A percentile compares a stretch with the other conserved stretches of the same genome.
Evolutionary conservation across 2,888 invertebrate genomes (phyloP).

Genomic region (Cephus pulcher): DNA sequence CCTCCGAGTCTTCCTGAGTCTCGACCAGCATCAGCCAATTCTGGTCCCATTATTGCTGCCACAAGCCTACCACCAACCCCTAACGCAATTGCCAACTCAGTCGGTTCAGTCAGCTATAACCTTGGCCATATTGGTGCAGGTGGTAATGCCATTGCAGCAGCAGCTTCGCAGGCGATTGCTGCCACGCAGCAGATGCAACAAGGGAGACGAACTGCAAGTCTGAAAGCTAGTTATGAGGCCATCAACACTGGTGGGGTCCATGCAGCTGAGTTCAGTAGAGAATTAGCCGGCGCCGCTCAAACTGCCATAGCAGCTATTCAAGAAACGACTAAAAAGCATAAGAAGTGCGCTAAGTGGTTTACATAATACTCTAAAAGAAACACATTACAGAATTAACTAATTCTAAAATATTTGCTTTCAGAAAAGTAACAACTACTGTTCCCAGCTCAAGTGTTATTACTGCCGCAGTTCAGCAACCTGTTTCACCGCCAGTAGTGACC

Average conservation of each 20-base stretch:
- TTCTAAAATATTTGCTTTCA: conserved; percentile 26
- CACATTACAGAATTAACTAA: neutral
- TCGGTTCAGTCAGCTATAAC: conserved; percentile 72
- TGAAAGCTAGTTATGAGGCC: conserved; percentile 96
- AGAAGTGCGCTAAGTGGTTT: conserved; percentile 67
- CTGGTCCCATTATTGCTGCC: conserved; percentile 55
- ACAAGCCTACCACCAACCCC: conserved; percentile 56
- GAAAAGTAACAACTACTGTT: conserved; percentile 60
- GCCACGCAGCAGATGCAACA: conserved; percentile 97
- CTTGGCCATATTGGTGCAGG: conserved; percentile 89
- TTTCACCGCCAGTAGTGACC: conserved; percentile 64
- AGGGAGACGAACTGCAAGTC: conserved; percentile 90
- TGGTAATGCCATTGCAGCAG: conserved; percentile 89
- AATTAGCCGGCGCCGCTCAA: conserved; percentile 79
- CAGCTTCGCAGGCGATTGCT: conserved; percentile 95
- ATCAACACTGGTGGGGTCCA: conserved; percentile 76
- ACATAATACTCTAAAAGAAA: neutral
- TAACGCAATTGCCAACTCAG: conserved; percentile 56
- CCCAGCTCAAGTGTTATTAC: conserved; percentile 59
- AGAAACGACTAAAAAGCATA: conserved; percentile 74
- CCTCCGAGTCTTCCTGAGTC: conserved; percentile 59
- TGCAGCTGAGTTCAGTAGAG: conserved; percentile 78
- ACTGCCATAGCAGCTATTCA: conserved; percentile 79
- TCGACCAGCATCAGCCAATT: conserved; percentile 61
- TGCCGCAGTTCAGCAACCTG: conserved; percentile 60